Percentiles rank a stretch among this genome's conserved stretches.
These are phyloP conservation scores for Eolophus roseicapilla DNA, from an alignment of 2,113 vertebrate species.

Conservation along the genomic window DNA sequence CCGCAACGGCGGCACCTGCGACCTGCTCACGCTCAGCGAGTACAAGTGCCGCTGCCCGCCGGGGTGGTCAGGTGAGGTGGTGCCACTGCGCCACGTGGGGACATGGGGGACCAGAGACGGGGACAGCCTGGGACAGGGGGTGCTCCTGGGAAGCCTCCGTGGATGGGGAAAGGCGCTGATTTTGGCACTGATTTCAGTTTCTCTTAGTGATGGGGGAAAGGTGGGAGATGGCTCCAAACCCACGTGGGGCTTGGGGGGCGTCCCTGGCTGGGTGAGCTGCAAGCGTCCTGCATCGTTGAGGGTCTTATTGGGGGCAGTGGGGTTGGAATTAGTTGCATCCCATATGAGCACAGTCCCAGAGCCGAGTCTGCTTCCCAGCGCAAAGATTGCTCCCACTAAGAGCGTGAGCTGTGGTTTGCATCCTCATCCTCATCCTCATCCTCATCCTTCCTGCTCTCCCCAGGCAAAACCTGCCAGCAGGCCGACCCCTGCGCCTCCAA, in stretches of 20 bases:
- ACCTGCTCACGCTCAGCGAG: constrained; percentile 77
- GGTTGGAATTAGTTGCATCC: not conserved
- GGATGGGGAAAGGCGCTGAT: not conserved
- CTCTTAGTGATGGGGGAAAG: not conserved
- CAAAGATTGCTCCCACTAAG: not conserved
- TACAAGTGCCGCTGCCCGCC: constrained; percentile 90
- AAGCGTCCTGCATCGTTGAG: fast-evolving
- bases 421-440: not conserved
- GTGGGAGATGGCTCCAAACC: not conserved
- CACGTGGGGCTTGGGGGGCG: fast-evolving
- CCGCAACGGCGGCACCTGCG: constrained; percentile 90
- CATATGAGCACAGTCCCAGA: no score
- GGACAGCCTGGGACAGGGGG: fast-evolving
- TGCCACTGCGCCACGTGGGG: fast-evolving
- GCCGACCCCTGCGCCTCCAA: constrained; percentile 94
- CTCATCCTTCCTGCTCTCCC: not conserved
- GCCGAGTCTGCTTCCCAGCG: fast-evolving
- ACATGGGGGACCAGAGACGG: fast-evolving
- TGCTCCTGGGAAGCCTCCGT: fast-evolving
- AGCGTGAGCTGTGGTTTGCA: not conserved
- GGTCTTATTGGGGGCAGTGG: fast-evolving
- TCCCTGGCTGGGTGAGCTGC: not conserved
- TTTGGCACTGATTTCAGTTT: not conserved
- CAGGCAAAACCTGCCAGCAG: constrained; percentile 91
- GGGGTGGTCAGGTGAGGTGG: constrained; percentile 89